phyloP scores from a whole-genome alignment of 2,797 vertebrate genomes.

The Nannoperca obscura region DNA sequence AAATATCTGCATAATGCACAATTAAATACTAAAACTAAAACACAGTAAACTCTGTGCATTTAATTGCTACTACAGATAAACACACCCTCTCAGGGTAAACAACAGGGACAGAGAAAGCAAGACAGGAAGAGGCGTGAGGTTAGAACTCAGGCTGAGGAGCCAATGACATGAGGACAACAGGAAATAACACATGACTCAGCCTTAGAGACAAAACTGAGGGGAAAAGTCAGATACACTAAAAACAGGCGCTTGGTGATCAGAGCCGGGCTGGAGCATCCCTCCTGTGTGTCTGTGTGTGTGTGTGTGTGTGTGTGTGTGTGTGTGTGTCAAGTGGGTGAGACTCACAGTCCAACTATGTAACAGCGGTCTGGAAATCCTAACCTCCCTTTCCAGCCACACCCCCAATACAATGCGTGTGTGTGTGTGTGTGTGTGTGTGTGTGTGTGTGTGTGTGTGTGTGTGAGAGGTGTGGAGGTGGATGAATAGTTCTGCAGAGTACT shows the following conservation, averaged over 20 bases:
- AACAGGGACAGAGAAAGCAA: background rate
- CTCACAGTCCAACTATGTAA: constrained; percentile 39
- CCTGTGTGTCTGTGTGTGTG: background rate
- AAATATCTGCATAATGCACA: no score
- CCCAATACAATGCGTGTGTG: background rate
- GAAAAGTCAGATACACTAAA: background rate
- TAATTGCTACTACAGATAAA: background rate
- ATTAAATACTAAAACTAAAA: background rate
- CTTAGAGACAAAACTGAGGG: background rate
- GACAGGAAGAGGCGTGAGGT: no score
- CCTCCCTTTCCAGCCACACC: constrained; percentile 41
- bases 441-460: background rate
- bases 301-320: background rate
- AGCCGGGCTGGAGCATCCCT: background rate
- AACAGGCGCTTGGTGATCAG: background rate
- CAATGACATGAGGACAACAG: no score
- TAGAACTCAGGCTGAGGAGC: no score
- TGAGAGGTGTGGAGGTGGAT: background rate
- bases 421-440: background rate
- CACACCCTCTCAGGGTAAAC: constrained; percentile 1
- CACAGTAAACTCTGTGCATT: no score
- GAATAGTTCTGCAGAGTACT: background rate
- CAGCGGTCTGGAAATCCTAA: constrained; percentile 58
- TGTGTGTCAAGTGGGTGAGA: constrained; percentile 10
- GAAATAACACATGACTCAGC: constrained; percentile 18